Evolutionary conservation across 2,797 vertebrate genomes (phyloP), one percentile per base, ranked within the genome.

Genomic region (Octomys mimax): DNA sequence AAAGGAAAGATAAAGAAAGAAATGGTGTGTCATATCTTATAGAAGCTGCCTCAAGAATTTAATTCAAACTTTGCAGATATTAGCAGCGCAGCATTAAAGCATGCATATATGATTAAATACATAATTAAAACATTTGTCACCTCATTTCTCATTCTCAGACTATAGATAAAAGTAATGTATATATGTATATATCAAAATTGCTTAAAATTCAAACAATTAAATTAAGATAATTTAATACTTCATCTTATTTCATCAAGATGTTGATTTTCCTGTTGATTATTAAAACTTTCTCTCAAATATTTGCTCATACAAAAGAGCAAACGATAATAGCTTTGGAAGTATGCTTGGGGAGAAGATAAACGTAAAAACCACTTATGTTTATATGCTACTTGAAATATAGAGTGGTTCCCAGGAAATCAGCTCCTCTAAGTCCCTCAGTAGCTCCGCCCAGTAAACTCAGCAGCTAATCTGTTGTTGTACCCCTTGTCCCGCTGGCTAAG

Each of bases 281-380:
- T 79, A 94, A 96, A 89, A 89, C 4, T 24, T 85, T 28, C 46
- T 87, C 52, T 71, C 14, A 61, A 91, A 54, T 82, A 19, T 94
- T 92, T 83, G n/a, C 66, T 92, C 31, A 42, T 16, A 92, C 73
- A 89, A 87, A 78, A 91, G 73, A 85, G 66, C 42, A 96, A 96
- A 71, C 91, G 85, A 42, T 70, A 61, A 39, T 87, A 91, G 13
- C 16, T 80, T 94, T 94, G 59, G 88, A 66, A 57, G 36, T 57
- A 46, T 86, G 5, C 3, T 24, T 42, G 1, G 39, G 33, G 36
- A 89, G 46, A 22, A 59, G 52, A 71, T 24, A 86, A 24, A 95
- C 70, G 78, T 82, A 82, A 18, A 87, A 79, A 75, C 14, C 2
- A 61, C 33, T 91, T 75, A n/a, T 61, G 82, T 86, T 89, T 54